Percentiles rank a stretch among this genome's conserved stretches.
Conservation (phyloP, 2,113 vertebrate species). For the Dipodomys ordii region DNA sequence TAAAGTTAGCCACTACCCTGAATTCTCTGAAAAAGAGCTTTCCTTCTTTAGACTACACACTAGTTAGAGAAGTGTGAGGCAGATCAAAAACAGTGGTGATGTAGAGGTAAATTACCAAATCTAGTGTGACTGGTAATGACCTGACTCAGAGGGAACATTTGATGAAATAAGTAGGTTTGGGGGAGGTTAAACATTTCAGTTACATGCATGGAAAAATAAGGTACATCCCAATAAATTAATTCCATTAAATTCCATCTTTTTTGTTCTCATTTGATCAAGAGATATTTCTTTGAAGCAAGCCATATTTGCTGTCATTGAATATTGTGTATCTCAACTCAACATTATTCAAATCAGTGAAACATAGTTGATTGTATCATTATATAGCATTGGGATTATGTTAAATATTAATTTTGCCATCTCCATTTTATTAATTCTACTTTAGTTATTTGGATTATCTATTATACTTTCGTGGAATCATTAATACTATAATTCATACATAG, state of each 20-base stretch:
- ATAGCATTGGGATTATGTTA: not conserved
- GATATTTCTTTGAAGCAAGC: not conserved
- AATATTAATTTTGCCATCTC: not conserved
- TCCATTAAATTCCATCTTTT: not conserved
- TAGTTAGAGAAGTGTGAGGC: not conserved
- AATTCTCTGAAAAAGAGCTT: not conserved
- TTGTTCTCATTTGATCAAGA: not conserved
- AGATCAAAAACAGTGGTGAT: not conserved
- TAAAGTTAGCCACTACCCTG: not conserved
- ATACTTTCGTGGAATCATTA: not conserved
- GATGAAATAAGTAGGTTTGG: not conserved
- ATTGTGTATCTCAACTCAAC: not conserved
- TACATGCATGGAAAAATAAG: not conserved
- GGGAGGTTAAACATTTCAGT: not conserved
- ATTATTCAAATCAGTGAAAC: not conserved
- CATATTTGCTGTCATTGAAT: not conserved
- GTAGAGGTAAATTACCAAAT: not conserved
- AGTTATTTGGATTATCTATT: not conserved
- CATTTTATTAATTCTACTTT: not conserved
- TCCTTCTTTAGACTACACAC: not conserved
- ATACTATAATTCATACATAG: too few species aligned
- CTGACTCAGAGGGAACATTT: not conserved
- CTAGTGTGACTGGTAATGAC: not conserved
- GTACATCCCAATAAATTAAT: not conserved
- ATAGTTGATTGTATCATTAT: not conserved